These are phyloP conservation scores for Myrmecophaga tridactyla DNA, from an alignment of 2,113 vertebrate species.

Conservation along the genomic window DNA sequence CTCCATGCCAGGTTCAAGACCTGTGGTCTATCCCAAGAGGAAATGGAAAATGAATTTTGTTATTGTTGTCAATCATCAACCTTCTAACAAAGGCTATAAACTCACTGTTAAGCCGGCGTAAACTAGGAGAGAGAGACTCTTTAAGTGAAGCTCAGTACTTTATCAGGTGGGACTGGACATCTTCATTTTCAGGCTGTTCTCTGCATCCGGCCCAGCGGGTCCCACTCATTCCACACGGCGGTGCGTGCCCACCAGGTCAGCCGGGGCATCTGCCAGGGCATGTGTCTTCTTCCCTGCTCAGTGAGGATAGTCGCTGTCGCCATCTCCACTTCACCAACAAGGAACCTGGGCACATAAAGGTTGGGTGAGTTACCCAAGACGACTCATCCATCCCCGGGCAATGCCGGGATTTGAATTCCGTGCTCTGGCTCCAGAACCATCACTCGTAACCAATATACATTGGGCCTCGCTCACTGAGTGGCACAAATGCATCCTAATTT, in stretches of 20 bases:
- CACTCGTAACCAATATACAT: accelerated
- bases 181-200: too few relatives aligned
- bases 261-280: neutral
- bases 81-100: neutral
- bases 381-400: accelerated
- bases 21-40: neutral
- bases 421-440: neutral
- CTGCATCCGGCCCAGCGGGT: accelerated
- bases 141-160: neutral
- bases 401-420: accelerated
- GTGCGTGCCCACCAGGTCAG: neutral
- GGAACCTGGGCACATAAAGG: neutral
- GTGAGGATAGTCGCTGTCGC: accelerated
- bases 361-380: accelerated
- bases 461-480: neutral
- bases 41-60: neutral
- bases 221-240: accelerated
- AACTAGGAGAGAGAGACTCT: neutral
- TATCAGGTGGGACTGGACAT: neutral
- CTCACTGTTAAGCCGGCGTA: neutral
- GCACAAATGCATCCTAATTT: neutral
- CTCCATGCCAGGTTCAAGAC: accelerated
- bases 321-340: neutral
- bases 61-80: neutral
- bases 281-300: neutral